These are phyloP conservation scores for Trachelus tabidus DNA, from an alignment of 2,888 invertebrate species.

Conservation along the genomic window DNA sequence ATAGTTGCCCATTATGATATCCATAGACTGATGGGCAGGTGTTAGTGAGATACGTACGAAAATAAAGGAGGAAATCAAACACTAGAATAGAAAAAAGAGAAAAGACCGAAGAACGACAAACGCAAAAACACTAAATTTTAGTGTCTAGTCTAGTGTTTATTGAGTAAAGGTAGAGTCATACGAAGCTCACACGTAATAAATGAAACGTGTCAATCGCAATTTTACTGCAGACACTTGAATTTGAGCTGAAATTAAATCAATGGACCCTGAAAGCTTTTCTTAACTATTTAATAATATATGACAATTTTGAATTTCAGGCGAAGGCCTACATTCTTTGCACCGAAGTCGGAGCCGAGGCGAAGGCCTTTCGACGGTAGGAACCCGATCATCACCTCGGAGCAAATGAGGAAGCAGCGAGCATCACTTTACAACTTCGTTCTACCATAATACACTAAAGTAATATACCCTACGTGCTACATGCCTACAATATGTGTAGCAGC, in stretches of 20 bases:
- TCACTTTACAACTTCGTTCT: conserved; percentile 30
- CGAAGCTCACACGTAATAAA: too few species aligned
- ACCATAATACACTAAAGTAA: conserved; percentile 42
- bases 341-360: conserved; percentile 86
- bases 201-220: too few species aligned
- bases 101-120: too few species aligned
- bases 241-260: neutral
- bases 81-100: too few species aligned
- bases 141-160: too few species aligned
- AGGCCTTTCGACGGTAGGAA: conserved; percentile 79
- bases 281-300: neutral
- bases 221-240: too few species aligned
- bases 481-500: conserved; percentile 58
- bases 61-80: too few species aligned
- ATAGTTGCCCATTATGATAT: too few species aligned
- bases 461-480: conserved; percentile 61
- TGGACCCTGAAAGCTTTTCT: neutral
- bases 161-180: too few species aligned
- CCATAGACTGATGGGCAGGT: too few species aligned
- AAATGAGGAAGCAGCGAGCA: conserved; percentile 59
- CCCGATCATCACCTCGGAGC: conserved; percentile 68
- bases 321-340: conserved; percentile 77
- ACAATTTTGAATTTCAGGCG: conserved; percentile 66
- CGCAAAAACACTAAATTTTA: too few species aligned
- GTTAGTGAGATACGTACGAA: too few species aligned